A percentile compares a stretch with the other conserved stretches of the same genome.
Evolutionary conservation across 2,888 invertebrate species (phyloP).

Genomic region (Gortyna flavago): DNA sequence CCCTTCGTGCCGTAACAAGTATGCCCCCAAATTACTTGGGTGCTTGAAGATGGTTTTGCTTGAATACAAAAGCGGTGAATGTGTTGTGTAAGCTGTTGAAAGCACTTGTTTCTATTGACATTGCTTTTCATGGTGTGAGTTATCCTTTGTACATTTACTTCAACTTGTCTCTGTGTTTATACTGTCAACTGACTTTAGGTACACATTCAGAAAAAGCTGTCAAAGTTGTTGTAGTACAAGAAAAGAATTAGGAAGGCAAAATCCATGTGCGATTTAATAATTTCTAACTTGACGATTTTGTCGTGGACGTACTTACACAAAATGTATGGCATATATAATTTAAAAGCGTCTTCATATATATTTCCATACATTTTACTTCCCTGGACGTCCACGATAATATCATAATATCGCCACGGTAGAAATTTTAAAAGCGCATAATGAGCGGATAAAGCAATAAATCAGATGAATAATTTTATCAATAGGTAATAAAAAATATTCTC

Average conservation of each 20-base stretch:
- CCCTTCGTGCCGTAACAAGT: slow-evolving; percentile 40
- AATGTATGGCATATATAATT: too few relatives aligned
- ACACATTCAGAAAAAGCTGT: not conserved
- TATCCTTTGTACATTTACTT: not conserved
- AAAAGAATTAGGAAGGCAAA: not conserved
- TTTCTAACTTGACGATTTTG: not conserved
- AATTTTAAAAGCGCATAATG: not conserved
- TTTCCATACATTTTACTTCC: too few relatives aligned
- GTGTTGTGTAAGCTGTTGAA: not conserved
- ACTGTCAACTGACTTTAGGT: too few relatives aligned
- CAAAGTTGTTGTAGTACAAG: not conserved
- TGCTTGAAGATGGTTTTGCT: slow-evolving; percentile 29
- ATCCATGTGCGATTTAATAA: not conserved
- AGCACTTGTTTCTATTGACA: not conserved
- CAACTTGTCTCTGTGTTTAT: not conserved
- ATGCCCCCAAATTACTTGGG: slow-evolving; percentile 36
- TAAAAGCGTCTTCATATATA: too few relatives aligned
- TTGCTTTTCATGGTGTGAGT: slow-evolving; percentile 14
- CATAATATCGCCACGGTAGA: not conserved
- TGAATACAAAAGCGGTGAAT: slow-evolving; percentile 21
- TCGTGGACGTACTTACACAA: too few relatives aligned
- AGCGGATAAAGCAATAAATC: not conserved
- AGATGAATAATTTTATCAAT: not conserved
- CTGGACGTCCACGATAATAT: not conserved
- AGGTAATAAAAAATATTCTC: too few relatives aligned